Conservation (phyloP, 2,888 invertebrate genomes). For the Cynaeus angustus region DNA sequence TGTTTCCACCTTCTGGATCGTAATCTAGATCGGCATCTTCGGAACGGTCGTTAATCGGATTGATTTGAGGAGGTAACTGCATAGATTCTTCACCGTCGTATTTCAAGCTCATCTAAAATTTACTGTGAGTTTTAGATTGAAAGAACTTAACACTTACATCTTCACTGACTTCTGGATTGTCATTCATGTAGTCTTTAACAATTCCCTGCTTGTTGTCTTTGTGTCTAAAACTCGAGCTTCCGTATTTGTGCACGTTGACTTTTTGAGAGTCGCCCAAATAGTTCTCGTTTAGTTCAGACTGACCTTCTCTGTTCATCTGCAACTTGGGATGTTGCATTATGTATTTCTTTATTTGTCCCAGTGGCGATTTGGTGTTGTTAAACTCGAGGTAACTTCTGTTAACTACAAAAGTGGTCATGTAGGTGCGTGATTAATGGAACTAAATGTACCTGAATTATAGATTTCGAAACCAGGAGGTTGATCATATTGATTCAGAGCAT, state of each 20-base stretch:
- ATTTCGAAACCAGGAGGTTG: slow-evolving; percentile 82
- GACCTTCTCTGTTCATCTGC: slow-evolving; percentile 52
- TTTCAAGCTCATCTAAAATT: slow-evolving; percentile 27
- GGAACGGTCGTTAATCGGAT: slow-evolving; percentile 51
- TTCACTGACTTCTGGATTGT: slow-evolving; percentile 23
- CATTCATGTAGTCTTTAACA: slow-evolving; percentile 61
- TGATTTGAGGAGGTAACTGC: slow-evolving; percentile 40
- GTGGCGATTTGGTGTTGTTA: slow-evolving; percentile 63
- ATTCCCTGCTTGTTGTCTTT: slow-evolving; percentile 64
- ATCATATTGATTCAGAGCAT: slow-evolving; percentile 79
- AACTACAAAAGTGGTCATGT: slow-evolving; percentile 55
- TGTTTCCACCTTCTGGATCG: slow-evolving; percentile 57
- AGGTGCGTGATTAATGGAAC: too few species aligned
- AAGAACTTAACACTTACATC: slow-evolving; percentile 11
- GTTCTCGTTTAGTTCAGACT: slow-evolving; percentile 61
- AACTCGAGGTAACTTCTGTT: slow-evolving; percentile 63
- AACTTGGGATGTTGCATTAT: slow-evolving; percentile 64
- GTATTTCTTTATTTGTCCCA: slow-evolving; percentile 66
- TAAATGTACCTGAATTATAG: slow-evolving; percentile 78
- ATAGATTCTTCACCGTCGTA: slow-evolving; percentile 58
- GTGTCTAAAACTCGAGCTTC: slow-evolving; percentile 66
- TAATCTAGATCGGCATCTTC: slow-evolving; percentile 58
- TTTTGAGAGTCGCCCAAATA: slow-evolving; percentile 57
- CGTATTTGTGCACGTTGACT: slow-evolving; percentile 63
- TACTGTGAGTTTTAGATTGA: too few species aligned